Percentiles rank a stretch among this genome's conserved stretches.
These are phyloP conservation scores for Clostera curtula DNA, from an alignment of 2,888 invertebrate genomes.

Conservation along the genomic window DNA sequence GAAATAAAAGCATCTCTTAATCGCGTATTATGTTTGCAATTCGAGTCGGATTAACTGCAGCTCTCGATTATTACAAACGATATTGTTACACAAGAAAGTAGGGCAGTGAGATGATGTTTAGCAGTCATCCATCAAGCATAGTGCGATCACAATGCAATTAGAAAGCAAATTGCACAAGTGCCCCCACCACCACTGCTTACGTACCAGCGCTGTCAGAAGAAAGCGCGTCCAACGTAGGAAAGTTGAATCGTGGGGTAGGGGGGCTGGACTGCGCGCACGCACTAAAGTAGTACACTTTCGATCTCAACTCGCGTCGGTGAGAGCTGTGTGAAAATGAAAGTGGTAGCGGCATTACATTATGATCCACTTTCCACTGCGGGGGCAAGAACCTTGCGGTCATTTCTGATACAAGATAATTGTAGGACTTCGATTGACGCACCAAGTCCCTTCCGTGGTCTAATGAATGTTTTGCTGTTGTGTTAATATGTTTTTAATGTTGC, in stretches of 20 bases:
- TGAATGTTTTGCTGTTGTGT: no score
- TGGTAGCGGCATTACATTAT: constrained; percentile 72
- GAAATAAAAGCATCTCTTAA: constrained; percentile 14
- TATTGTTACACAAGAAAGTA: constrained; percentile 44
- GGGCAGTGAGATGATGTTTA: constrained; percentile 53
- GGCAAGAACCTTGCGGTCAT: constrained; percentile 59
- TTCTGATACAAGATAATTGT: constrained; percentile 52
- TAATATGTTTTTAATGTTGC: no score
- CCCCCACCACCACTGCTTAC: no score
- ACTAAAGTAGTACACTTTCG: constrained; percentile 71
- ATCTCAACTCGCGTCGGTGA: constrained; percentile 66
- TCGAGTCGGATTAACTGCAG: constrained; percentile 18
- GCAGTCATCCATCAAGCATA: constrained; percentile 50
- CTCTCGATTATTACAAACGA: constrained; percentile 25
- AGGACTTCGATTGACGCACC: no score
- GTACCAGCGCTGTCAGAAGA: constrained; percentile 50
- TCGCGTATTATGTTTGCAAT: constrained; percentile 13
- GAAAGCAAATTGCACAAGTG: constrained; percentile 71
- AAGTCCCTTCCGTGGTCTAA: no score
- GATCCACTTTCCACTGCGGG: constrained; percentile 68
- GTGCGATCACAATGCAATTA: constrained; percentile 70
- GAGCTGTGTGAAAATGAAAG: constrained; percentile 79
- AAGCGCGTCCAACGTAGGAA: constrained; percentile 67
- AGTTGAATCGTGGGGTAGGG: constrained; percentile 43
- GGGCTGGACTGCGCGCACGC: constrained; percentile 59